Evolutionary conservation across 2,113 vertebrate species (phyloP).

Genomic region (Anas platyrhynchos): DNA sequence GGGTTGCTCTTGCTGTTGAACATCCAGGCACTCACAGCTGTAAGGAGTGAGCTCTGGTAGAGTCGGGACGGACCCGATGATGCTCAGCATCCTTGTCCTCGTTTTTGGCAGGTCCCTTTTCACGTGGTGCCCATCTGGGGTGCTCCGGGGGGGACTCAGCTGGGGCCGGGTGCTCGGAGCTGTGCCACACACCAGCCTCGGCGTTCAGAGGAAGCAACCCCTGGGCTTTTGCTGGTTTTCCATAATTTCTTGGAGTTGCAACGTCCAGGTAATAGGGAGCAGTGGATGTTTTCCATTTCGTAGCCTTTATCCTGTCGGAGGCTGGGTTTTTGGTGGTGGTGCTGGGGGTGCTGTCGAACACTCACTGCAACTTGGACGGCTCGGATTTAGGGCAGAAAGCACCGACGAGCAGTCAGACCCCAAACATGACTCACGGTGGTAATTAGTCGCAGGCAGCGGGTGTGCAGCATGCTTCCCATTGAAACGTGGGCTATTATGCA

Average conservation of each 20-base stretch:
- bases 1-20: not conserved
- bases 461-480: conserved; percentile 8
- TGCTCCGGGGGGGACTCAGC: not conserved
- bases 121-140: not conserved
- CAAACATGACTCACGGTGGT: not conserved
- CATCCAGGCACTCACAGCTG: not conserved
- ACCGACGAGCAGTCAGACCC: not conserved
- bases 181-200: accelerated
- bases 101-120: not conserved
- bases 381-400: not conserved
- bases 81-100: accelerated
- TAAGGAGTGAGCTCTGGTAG: not conserved
- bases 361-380: not conserved
- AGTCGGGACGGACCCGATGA: accelerated
- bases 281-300: not conserved
- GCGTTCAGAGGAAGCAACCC: not conserved
- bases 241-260: not conserved
- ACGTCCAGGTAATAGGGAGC: not conserved
- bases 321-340: not conserved
- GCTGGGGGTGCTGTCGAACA: not conserved
- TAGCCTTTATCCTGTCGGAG: not conserved
- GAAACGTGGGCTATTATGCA: not conserved
- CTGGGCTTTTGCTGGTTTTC: not conserved
- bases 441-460: conserved; percentile 5
- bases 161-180: not conserved